Conservation (phyloP, 2,797 vertebrate genomes). For the Micromesistius poutassou region DNA sequence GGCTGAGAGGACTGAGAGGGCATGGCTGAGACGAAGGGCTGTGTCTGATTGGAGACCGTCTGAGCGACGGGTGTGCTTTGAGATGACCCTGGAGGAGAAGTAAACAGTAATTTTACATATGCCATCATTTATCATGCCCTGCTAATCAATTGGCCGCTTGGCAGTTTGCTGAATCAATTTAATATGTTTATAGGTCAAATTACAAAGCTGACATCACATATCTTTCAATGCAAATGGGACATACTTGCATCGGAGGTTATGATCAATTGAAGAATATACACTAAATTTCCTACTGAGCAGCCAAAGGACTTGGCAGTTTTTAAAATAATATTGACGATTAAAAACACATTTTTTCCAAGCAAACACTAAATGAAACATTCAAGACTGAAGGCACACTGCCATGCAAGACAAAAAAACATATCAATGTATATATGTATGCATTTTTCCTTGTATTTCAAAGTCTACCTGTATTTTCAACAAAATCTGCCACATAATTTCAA, state of each 20-base stretch:
- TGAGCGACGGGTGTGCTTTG: constrained; percentile 47
- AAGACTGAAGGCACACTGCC: constrained; percentile 49
- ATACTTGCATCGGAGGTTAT: neutral
- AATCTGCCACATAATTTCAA: constrained; percentile 48
- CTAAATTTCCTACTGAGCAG: constrained; percentile 55
- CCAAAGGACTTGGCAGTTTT: constrained; percentile 54
- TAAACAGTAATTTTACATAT: constrained; percentile 31
- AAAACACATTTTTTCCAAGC: constrained; percentile 58
- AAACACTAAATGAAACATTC: constrained; percentile 49
- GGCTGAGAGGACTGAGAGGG: constrained; percentile 73
- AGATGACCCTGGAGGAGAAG: constrained; percentile 80
- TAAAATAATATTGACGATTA: constrained; percentile 35
- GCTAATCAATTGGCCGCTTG: constrained; percentile 51
- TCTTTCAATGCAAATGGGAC: constrained; percentile 10
- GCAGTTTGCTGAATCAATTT: constrained; percentile 4
- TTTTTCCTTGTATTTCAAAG: constrained; percentile 17
- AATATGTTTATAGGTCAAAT: constrained; percentile 10
- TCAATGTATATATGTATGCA: constrained; percentile 20
- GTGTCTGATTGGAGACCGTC: constrained; percentile 30
- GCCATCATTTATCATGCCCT: neutral
- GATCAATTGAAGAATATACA: constrained; percentile 9
- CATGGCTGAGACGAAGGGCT: constrained; percentile 48
- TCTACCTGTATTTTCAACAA: constrained; percentile 44
- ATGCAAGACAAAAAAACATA: constrained; percentile 64
- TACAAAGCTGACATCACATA: constrained; percentile 13